Conservation (phyloP, 2,113 vertebrate genomes). For the Dicaeum eximium region DNA sequence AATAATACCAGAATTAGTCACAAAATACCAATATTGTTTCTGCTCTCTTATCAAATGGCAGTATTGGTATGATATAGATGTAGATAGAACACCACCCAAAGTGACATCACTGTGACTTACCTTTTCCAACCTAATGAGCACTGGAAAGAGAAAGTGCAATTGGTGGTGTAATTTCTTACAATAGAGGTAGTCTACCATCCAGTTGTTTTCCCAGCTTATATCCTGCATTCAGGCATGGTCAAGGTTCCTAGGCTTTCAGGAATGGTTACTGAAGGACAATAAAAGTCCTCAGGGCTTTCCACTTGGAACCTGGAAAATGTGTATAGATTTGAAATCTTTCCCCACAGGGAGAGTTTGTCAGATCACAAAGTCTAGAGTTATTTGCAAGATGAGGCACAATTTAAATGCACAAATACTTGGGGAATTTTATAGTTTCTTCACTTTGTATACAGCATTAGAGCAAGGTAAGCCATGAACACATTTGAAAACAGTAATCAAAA, state of each 20-base stretch:
- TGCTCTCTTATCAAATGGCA: not conserved
- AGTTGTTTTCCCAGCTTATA: not conserved
- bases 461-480: not conserved
- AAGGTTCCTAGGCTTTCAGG: not conserved
- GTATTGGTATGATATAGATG: not conserved
- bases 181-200: not conserved
- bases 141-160: not conserved
- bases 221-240: not conserved
- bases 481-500: not conserved
- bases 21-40: not conserved
- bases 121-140: not conserved
- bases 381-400: not conserved
- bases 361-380: not conserved
- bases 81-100: not conserved
- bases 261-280: not conserved
- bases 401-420: not conserved
- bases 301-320: not conserved
- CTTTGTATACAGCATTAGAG: not conserved
- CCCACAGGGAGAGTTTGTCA: not conserved
- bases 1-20: not conserved
- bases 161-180: not conserved
- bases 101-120: not conserved
- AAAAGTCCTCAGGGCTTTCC: not conserved
- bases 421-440: not conserved
- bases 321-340: not conserved